Conservation (phyloP, 2,797 vertebrate species). For the Sorex maritimensis region DNA sequence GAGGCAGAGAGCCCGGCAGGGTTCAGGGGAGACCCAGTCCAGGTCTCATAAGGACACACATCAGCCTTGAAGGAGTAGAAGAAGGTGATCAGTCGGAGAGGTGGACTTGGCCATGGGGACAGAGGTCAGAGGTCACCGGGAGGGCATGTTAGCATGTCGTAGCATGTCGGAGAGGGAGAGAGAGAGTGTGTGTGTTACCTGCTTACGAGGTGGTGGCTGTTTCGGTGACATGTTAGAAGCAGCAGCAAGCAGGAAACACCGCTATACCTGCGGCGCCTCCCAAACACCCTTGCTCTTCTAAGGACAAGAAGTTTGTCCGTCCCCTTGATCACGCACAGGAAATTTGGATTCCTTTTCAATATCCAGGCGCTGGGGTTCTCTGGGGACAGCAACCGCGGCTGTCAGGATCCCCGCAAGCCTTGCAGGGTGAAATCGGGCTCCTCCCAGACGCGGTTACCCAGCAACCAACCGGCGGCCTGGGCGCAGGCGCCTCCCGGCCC, state of each 20-base stretch:
- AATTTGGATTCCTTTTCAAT: constrained; percentile 42
- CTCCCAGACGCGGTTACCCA: constrained; percentile 85
- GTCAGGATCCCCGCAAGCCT: constrained; percentile 64
- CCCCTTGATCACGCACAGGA: constrained; percentile 83
- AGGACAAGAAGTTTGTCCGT: constrained; percentile 78
- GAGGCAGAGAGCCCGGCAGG: not conserved
- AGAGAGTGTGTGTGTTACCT: constrained; percentile 75
- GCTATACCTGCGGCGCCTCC: not conserved
- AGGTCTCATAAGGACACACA: constrained; percentile 15
- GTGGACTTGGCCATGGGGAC: not conserved
- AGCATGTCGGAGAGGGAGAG: not conserved
- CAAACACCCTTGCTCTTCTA: not conserved
- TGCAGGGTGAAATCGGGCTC: constrained; percentile 25
- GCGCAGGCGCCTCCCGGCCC: constrained; percentile 75
- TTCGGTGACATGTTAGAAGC: constrained; percentile 82
- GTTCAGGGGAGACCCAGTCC: constrained; percentile 14
- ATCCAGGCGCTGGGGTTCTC: constrained; percentile 64
- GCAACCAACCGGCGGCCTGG: constrained; percentile 71
- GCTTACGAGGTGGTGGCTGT: constrained; percentile 57
- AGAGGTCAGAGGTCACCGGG: constrained; percentile 61
- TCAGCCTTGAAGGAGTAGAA: constrained; percentile 45
- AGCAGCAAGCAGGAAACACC: not conserved
- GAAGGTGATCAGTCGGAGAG: constrained; percentile 30
- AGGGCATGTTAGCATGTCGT: not conserved
- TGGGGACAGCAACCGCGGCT: constrained; percentile 71